These are phyloP conservation scores for Cryptocephalus primarius DNA, from an alignment of 2,888 invertebrate genomes.

Conservation along the genomic window DNA sequence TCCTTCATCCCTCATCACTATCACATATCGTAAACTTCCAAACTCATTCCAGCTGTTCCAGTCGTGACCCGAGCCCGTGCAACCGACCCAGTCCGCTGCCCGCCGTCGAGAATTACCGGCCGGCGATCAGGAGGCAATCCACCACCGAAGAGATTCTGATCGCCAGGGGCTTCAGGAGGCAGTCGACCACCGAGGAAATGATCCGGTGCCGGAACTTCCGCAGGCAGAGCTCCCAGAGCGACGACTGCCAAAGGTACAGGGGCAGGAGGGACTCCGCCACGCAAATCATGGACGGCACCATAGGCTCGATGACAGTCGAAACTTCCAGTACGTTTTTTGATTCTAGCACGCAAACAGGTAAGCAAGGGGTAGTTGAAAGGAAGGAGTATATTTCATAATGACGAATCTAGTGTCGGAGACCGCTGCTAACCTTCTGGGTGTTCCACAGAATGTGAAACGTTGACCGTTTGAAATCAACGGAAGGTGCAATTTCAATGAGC, in stretches of 20 bases:
- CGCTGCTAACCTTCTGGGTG: too few relatives aligned
- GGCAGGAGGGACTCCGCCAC: slow-evolving; percentile 77
- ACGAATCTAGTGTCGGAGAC: not conserved
- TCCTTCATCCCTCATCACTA: too few relatives aligned
- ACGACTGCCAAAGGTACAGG: slow-evolving; percentile 43
- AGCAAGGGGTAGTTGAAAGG: slow-evolving; percentile 32
- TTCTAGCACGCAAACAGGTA: slow-evolving; percentile 86
- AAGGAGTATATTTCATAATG: slow-evolving; percentile 9
- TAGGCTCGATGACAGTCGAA: slow-evolving; percentile 87
- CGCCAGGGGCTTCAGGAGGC: slow-evolving; percentile 78
- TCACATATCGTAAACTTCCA: too few relatives aligned
- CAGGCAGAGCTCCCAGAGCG: slow-evolving; percentile 67
- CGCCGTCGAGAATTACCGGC: slow-evolving; percentile 47
- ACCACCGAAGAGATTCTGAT: slow-evolving; percentile 88
- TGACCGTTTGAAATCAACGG: too few relatives aligned
- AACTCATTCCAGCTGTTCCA: slow-evolving; percentile 54
- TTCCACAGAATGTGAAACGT: too few relatives aligned
- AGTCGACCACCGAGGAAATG: slow-evolving; percentile 89
- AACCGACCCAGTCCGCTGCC: slow-evolving; percentile 44
- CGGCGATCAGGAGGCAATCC: slow-evolving; percentile 74
- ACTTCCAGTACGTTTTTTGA: slow-evolving; percentile 88
- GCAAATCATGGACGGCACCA: slow-evolving; percentile 84
- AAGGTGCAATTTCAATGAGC: too few relatives aligned
- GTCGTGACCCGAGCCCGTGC: slow-evolving; percentile 78
- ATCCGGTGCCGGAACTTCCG: slow-evolving; percentile 83